Evolutionary conservation across 1,140 invertebrate species (phyloP).

Genomic region (Drosophila bipectinata): DNA sequence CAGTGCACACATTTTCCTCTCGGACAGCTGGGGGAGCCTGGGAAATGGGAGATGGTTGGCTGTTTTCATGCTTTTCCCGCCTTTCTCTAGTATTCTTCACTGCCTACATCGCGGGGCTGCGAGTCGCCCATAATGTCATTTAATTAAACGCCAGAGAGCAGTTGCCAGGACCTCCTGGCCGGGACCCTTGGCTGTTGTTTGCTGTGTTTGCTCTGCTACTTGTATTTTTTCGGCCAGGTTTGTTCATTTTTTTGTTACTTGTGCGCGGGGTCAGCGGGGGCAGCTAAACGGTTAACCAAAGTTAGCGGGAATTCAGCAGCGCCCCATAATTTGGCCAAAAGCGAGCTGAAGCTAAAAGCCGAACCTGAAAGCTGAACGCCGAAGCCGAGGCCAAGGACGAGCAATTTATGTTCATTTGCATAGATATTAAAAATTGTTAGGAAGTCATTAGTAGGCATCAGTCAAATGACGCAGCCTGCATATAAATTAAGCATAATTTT

Average conservation of each 20-base stretch:
- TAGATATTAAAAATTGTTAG: constrained; percentile 83
- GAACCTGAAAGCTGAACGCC: neutral
- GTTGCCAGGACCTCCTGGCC: constrained; percentile 45
- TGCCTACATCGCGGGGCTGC: constrained; percentile 51
- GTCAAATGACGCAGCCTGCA: constrained; percentile 81
- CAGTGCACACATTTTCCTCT: constrained; percentile 60
- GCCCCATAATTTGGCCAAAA: constrained; percentile 50
- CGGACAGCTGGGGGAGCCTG: constrained; percentile 18
- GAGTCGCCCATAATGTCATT: constrained; percentile 75
- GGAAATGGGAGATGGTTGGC: constrained; percentile 23
- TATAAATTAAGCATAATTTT: constrained; percentile 82
- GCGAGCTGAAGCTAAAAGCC: neutral
- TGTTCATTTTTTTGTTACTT: constrained; percentile 35
- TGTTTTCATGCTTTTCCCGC: neutral
- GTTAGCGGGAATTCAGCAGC: constrained; percentile 36
- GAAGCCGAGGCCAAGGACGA: constrained; percentile 45
- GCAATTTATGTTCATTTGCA: constrained; percentile 82
- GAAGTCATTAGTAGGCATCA: constrained; percentile 82
- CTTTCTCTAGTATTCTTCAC: constrained; percentile 59
- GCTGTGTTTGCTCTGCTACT: constrained; percentile 20
- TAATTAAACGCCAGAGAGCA: constrained; percentile 81
- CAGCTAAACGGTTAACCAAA: constrained; percentile 79
- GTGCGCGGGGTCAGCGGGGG: constrained; percentile 50
- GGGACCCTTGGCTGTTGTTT: constrained; percentile 24
- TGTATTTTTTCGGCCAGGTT: constrained; percentile 17